Base-by-base conservation (phyloP, 2,888 invertebrate genomes). In the Adelognathus sp. region DNA sequence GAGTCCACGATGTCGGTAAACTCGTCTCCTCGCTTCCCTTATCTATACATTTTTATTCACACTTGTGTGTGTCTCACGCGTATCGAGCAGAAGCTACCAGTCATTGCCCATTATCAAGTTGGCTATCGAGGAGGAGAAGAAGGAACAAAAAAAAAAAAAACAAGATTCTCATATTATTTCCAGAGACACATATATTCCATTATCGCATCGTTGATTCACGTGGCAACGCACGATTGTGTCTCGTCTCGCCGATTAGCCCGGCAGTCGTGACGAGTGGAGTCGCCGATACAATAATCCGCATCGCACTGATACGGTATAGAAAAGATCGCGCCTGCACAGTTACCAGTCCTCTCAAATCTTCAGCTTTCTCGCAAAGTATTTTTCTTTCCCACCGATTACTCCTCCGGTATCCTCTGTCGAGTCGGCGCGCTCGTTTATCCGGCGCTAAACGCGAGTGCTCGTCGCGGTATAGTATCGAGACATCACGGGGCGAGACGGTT, bases 301-400 rank as follows among this genome's bases (percentile, higher is more conserved):
- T 14, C 39, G 6, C 14, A 7, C 39, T 21, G 36, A 39, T 41
- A 60, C 39, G 24, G 21, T 24, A 39, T n/a, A 60, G 24, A 39
- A 24, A 2, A 39, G n/a, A n/a, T n/a, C n/a, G n/a, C n/a, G n/a
- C n/a, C n/a, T n/a, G n/a, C n/a, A n/a, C n/a, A n/a, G n/a, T n/a
- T n/a, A 9, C n/a, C 9, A 36, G 36, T 36, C n/a, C 36, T n/a
- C n/a, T n/a, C n/a, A 14, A 60, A 39, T 5, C 2, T 14, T 3
- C 21, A 33, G 27, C 14, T 56, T 64, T 70, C 39, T 50, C 41
- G 61, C 72, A 33, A n/a, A 41, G 11, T n/a, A 33, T 67, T 14
- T 44, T 24, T 24, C 18, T 44, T 2, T 14, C 14, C 7, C 11
- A 4, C 24, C 21, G 14, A 2, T 66, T 63, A 41, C 14, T 58